Base-by-base conservation (phyloP, 2,113 vertebrate species). In the Nothocercus nigrocapillus region DNA sequence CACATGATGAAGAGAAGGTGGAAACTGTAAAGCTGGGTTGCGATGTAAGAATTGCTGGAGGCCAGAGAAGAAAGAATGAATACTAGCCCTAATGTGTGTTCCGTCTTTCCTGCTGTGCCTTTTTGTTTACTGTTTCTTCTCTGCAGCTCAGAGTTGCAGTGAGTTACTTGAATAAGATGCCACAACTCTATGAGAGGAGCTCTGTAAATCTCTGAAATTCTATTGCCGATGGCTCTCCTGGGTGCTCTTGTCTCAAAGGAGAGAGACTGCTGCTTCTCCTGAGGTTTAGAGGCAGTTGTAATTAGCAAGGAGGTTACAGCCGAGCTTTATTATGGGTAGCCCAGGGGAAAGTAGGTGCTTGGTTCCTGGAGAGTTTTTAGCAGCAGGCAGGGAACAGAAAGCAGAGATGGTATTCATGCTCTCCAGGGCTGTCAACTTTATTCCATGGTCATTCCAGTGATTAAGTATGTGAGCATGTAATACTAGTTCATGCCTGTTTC, bases 401-500 rank as follows among this genome's bases (percentile, higher is more conserved):
- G 40, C 14, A 53, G 59, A 75, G 27, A 42, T 79, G 32, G 12
- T 74, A 63, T 13, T 72, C 67, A 24, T 64, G 5, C 73, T 14
- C 30, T 68, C 56, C 30, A 75, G 30, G 68, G 36, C 66, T 74
- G 19, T 81, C 25, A 44, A 1, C 63, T 88, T 63, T 88, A 54
- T 80, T 94, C 36, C 0, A 0, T 3, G 49, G 20, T 67, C n/a
- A 22, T 64, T 84, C n/a, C 24, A 59, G 7, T 78, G 64, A n/a
- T 64, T 90, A 75, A 53, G 82, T 75, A 38, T 40, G 11, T 51
- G 47, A 79, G 18, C 25, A 45, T 18, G 4, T 76, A 73, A 56
- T 73, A 18, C 34, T 54, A 74, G 16, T 66, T 91, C 16, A 38
- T 82, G 32, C 91, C 51, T 81, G 40, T 34, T 87, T 73, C 73